phyloP scores from a whole-genome alignment of 2,888 invertebrate genomes.

The Anoncus sp. region DNA sequence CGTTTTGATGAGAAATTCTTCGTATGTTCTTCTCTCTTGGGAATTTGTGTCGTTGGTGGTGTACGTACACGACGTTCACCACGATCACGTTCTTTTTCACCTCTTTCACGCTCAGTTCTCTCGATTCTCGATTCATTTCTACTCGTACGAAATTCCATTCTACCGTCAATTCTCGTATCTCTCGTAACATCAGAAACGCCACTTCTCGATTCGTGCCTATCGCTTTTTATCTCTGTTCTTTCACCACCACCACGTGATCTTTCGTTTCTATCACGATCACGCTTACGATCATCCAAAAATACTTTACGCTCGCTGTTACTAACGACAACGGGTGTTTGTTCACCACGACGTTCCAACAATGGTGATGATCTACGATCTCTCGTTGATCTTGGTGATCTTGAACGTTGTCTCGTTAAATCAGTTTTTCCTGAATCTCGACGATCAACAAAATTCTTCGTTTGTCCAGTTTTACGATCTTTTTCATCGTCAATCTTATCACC shows the following conservation, averaged over 20 bases:
- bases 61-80: conserved; percentile 77
- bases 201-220: conserved; percentile 8
- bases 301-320: conserved; percentile 79
- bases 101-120: conserved; percentile 76
- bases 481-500: conserved; percentile 90
- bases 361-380: conserved; percentile 76
- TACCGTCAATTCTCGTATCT: conserved; percentile 58
- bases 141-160: conserved; percentile 70
- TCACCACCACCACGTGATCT: conserved; percentile 68
- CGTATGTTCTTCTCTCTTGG: conserved; percentile 67
- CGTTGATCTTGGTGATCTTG: conserved; percentile 83
- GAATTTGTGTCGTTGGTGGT: conserved; percentile 73
- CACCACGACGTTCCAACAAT: conserved; percentile 72
- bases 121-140: conserved; percentile 72
- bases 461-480: conserved; percentile 70
- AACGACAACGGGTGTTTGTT: conserved; percentile 45
- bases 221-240: conserved; percentile 67
- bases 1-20: conserved; percentile 72
- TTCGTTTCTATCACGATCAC: conserved; percentile 76
- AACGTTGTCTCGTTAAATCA: conserved; percentile 60
- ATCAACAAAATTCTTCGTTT: conserved; percentile 83
- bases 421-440: conserved; percentile 56
- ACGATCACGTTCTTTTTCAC: conserved; percentile 71
- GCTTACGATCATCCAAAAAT: conserved; percentile 78
- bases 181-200: too few species aligned